Base-by-base conservation (phyloP, 2,888 invertebrate species). In the Hybos culiciformis region DNA sequence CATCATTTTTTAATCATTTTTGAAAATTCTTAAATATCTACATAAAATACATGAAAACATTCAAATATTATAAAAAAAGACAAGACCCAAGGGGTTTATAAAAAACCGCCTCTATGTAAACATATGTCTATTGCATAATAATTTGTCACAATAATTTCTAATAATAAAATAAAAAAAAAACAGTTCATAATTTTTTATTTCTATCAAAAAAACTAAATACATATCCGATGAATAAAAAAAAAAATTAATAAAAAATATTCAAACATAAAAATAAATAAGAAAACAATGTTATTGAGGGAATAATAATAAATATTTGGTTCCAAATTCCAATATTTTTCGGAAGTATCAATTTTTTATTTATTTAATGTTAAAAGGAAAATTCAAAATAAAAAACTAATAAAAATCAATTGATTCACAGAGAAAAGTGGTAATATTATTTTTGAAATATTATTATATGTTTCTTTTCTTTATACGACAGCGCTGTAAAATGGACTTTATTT, bases 21-120 rank as follows among this genome's bases (percentile, higher is more conserved):
- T n/a, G n/a, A n/a, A n/a, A n/a, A n/a, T n/a, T n/a, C n/a, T n/a
- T n/a, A n/a, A n/a, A n/a, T n/a, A n/a, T n/a, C n/a, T n/a, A n/a
- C n/a, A n/a, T n/a, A n/a, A n/a, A n/a, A n/a, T n/a, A n/a, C n/a
- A n/a, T n/a, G n/a, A n/a, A n/a, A n/a, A n/a, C n/a, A n/a, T n/a
- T n/a, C n/a, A n/a, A 23, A 29, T 29, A 29, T n/a, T n/a, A 29
- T n/a, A 29, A 29, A 26, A 26, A 29, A 29, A 29, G n/a, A 29
- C 26, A 26, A 36, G 20, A 36, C 36, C 19, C 36, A 21, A 39
- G 40, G 40, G 31, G 44, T n/a, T n/a, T n/a, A n/a, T n/a, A n/a
- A n/a, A n/a, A n/a, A n/a, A n/a, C n/a, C n/a, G 20, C 44, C 44
- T 40, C 40, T 40, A 44, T 44, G 40, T 44, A 39, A 44, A 44